Base-by-base conservation (phyloP, 2,113 vertebrate genomes). In the Aptenodytes patagonicus region DNA sequence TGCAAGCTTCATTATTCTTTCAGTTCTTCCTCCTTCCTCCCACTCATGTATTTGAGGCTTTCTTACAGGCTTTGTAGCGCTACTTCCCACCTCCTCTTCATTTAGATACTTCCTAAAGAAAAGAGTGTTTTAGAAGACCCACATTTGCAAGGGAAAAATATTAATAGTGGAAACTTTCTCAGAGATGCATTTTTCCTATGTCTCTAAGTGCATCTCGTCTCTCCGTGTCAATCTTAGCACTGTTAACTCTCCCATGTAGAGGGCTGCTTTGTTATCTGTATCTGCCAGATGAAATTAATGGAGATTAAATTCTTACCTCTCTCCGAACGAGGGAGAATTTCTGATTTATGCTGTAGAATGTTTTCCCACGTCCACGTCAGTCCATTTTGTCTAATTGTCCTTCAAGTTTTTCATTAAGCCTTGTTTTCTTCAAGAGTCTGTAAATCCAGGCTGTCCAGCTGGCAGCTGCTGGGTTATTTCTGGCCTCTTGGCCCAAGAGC, bases 1-100 rank as follows among this genome's bases (percentile, higher is more conserved):
- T 93, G 84, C 94, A 72, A 93, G 61, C 46, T 94, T 95, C 96
- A 96, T 95, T 96, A 96, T 91, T 92, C 93, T 93, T 93, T 96
- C 66, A 87, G 95, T 72, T 95, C 91, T 92, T 95, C 87, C 86
- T 96, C 60, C 80, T 93, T 96, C 96, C 94, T 95, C 96, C 95
- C 93, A 95, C 94, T 95, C 94, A 73, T 47, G n/a, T 84, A 69
- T 93, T 62, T 93, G 77, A 96, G 75, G 82, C 66, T 94, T 97
- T 89, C 93, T 87, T 97, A 87, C 40, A 49, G 58, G 89, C 93
- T 95, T 94, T 94, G 87, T 97, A 95, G 91, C 81, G 93, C 78
- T 77, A 20, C 81, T 95, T 96, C 81, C 89, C 87, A 95, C 94
- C 95, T 94, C 84, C 87, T 94, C 86, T 42, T 95, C 93, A 94